These are phyloP conservation scores for Drosophila algonquin DNA, from an alignment of 2,888 invertebrate species.

Conservation along the genomic window DNA sequence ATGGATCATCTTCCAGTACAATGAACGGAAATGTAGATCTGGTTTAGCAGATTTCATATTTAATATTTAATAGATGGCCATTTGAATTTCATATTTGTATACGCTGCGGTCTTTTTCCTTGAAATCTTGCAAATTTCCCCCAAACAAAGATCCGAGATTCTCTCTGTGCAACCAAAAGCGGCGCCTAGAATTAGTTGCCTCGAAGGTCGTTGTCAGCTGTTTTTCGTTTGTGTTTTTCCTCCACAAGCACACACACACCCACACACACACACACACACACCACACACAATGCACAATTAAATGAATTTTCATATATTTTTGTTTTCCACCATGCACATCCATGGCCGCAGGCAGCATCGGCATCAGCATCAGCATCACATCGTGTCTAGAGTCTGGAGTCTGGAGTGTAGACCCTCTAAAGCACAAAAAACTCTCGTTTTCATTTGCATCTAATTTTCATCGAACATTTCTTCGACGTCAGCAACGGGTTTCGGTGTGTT, in stretches of 20 bases:
- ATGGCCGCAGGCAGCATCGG: slow-evolving; percentile 24
- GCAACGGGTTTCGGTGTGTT: slow-evolving; percentile 61
- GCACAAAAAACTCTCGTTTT: slow-evolving; percentile 68
- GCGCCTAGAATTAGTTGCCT: slow-evolving; percentile 43
- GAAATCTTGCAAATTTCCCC: slow-evolving; percentile 72
- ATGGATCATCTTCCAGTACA: slow-evolving; percentile 35
- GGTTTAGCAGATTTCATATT: slow-evolving; percentile 13
- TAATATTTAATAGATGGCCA: slow-evolving; percentile 18
- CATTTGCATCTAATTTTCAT: slow-evolving; percentile 66
- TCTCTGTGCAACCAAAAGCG: slow-evolving; percentile 28
- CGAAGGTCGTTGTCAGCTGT: slow-evolving; percentile 54
- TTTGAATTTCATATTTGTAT: slow-evolving; percentile 28
- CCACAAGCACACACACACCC: neutral
- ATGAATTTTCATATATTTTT: slow-evolving; percentile 37
- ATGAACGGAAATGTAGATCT: slow-evolving; percentile 25
- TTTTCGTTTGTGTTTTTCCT: neutral
- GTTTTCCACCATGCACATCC: slow-evolving; percentile 36
- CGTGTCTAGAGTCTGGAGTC: neutral
- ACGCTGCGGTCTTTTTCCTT: slow-evolving; percentile 48
- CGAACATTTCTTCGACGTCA: slow-evolving; percentile 67
- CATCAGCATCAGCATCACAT: neutral
- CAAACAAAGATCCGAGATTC: slow-evolving; percentile 39
- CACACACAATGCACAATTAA: slow-evolving; percentile 58
- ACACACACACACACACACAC: neutral
- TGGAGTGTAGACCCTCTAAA: slow-evolving; percentile 6